Evolutionary conservation across 1,140 invertebrate species (phyloP).

Genomic region (Drosophila fuyamai): DNA sequence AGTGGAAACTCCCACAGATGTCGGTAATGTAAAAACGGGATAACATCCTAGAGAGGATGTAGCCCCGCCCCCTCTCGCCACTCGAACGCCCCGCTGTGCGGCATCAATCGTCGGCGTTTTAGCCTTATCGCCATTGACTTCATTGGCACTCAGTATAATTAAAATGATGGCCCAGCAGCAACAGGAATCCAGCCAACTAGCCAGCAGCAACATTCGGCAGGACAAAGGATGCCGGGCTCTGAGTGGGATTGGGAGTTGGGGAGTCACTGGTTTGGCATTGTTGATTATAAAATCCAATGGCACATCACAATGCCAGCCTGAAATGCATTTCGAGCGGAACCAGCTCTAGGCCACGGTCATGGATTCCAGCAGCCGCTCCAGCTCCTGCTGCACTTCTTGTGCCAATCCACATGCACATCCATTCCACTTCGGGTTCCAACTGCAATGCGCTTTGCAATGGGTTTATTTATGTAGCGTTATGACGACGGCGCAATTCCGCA

Average conservation of each 20-base stretch:
- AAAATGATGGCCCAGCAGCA: constrained; percentile 75
- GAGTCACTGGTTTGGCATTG: constrained; percentile 71
- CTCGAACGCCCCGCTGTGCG: constrained; percentile 28
- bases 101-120: constrained; percentile 73
- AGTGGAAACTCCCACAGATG: constrained; percentile 75
- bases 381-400: constrained; percentile 8
- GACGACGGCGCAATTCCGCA: constrained; percentile 55
- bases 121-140: constrained; percentile 80
- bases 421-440: constrained; percentile 37
- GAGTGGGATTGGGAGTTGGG: constrained; percentile 4
- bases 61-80: constrained; percentile 8
- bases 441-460: constrained; percentile 74
- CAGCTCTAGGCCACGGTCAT: constrained; percentile 41
- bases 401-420: constrained; percentile 8
- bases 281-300: constrained; percentile 82
- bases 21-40: constrained; percentile 71
- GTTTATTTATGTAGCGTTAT: constrained; percentile 81
- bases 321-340: constrained; percentile 66
- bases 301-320: constrained; percentile 61
- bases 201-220: constrained; percentile 40
- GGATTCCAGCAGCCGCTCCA: constrained; percentile 10
- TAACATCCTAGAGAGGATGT: constrained; percentile 38
- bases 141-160: constrained; percentile 83
- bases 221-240: constrained; percentile 46
- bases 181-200: constrained; percentile 38